Evolutionary conservation across 2,113 vertebrate species (phyloP), one percentile per base, ranked within the genome.

Genomic region (Condylura cristata): DNA sequence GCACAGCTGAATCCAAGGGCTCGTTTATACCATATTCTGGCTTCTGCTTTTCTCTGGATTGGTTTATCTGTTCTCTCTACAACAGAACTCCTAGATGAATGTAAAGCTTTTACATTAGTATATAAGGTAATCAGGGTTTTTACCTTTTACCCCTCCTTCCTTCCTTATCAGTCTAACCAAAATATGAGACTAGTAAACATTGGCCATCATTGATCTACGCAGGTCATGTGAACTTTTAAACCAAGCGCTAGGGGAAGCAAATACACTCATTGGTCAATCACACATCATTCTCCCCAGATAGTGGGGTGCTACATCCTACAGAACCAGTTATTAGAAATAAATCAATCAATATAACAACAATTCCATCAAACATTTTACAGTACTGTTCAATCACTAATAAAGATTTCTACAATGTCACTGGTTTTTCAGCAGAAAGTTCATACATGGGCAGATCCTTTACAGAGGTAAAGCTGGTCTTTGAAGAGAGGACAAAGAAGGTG

Each of bases 401-500:
- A 71, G 24, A 84, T 89, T 76, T 95, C 61, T 60, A 60, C 37
- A 76, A 18, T 66, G 65, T 18, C 71, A 76, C 65, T 88, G 22
- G 39, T 88, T 84, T 82, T 89, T n/a, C 51, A 79, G 53, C 32
- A 83, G 28, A 63, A 76, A 86, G 32, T 34, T 94, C 58, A 6
- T 39, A 61, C 75, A 60, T 61, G 41, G 44, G 44, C 44, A 93
- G 71, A 93, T 91, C 46, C 53, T 56, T 56, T 56, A 81, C 66
- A 78, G 53, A 95, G 91, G 95, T 93, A 95, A 66, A 90, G 34
- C 34, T 93, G 87, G 86, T 94, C 95, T 90, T 95, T 95, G 85
- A 93, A 91, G 86, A 82, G 76, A 96, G 81, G 91, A 96, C 68
- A 93, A 92, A 92, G 82, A 95, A 97, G 94, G 94, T 97, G 94